Evolutionary conservation across 2,113 vertebrate genomes (phyloP), one percentile per base, ranked within the genome.

Genomic region (Speoplatyrhinus poulsoni): DNA sequence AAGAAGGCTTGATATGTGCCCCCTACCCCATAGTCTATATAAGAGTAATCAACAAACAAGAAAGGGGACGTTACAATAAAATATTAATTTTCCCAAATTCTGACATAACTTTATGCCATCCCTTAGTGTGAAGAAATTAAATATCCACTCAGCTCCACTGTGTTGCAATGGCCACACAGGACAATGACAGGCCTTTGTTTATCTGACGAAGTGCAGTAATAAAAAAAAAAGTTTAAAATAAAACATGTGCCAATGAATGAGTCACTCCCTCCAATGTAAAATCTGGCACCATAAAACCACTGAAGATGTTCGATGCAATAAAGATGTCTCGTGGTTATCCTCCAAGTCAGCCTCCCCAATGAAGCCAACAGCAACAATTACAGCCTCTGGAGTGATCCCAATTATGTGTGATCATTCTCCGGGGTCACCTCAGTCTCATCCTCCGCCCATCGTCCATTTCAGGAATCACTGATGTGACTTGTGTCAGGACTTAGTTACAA

Each of bases 231-330:
- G 8, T 41, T 41, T 41, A 6, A 8, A 62, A 19, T 12, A 63
- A 68, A 26, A 26, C 26, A 26, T 26, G 56, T 69, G 59, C 46
- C 55, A 41, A 60, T 58, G 65, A 72, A 52, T 70, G 52, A 76
- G 16, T 79, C 62, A 26, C n/a, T 70, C 47, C 13, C 48, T 41
- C 49, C 60, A 48, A 75, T 74, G 61, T 82, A 82, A 63, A 79
- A 65, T 62, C 60, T 59, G 49, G 46, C 60, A 62, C 57, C 33
- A 80, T 81, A 83, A 85, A 79, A 66, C 13, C 50, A 47, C 9
- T 60, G 33, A 60, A 50, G 73, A 76, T 59, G 69, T 60, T 54
- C 9, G 15, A 66, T 8, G n/a, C 57, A 69, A 81, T 79, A 60
- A 74, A 77, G 46, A 65, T 58, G 67, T 48, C 68, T 58, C 33